Percentiles rank a stretch among this genome's conserved stretches.
These are phyloP conservation scores for Tethea ocularis DNA, from an alignment of 2,888 invertebrate genomes.

Conservation along the genomic window DNA sequence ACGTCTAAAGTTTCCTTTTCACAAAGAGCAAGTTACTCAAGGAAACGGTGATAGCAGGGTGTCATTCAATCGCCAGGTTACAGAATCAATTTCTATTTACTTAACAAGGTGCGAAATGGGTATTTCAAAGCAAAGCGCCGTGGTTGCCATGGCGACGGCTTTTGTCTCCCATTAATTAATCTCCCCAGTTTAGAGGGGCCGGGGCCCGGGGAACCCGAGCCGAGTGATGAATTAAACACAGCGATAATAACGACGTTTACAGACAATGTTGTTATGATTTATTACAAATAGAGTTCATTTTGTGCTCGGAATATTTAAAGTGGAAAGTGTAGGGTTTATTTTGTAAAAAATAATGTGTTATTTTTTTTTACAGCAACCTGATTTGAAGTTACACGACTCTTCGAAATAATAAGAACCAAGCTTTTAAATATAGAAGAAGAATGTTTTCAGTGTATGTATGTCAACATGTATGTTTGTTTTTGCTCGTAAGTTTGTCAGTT, in stretches of 20 bases:
- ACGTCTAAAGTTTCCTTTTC: background rate
- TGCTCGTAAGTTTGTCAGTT: no score
- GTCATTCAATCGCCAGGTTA: background rate
- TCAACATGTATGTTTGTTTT: no score
- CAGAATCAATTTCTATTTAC: background rate
- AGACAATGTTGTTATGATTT: constrained; percentile 29
- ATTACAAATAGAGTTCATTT: constrained; percentile 21
- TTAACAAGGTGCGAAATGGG: constrained; percentile 5
- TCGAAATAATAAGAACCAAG: no score
- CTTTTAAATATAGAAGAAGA: no score
- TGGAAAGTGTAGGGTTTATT: background rate
- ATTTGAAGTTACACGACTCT: no score
- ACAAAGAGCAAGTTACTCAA: background rate
- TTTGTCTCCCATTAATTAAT: constrained; percentile 12
- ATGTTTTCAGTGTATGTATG: no score
- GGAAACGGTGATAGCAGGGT: background rate
- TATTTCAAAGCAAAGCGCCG: background rate
- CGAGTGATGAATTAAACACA: constrained; percentile 23
- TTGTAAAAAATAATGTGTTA: no score
- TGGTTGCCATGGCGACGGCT: constrained; percentile 18
- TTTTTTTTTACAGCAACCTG: no score
- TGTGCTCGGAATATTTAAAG: background rate
- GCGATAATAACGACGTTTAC: constrained; percentile 23
- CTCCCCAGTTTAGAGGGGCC: background rate
- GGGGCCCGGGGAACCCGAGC: constrained; percentile 2